phyloP scores from a whole-genome alignment of 2,888 invertebrate species.

The Macrosoma leucophasiata region DNA sequence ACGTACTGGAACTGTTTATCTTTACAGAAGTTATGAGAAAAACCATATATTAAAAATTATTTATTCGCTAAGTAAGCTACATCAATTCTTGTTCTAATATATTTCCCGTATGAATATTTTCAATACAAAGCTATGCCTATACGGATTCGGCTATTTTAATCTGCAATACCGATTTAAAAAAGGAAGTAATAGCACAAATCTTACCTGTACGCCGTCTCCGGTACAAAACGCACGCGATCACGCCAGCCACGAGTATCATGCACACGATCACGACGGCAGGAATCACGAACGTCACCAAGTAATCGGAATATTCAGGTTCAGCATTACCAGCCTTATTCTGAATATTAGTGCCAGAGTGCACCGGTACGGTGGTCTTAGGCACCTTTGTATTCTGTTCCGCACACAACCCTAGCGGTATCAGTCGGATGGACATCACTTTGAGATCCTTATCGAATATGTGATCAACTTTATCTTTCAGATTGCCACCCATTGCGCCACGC shows the following conservation, averaged over 20 bases:
- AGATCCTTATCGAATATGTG: constrained; percentile 83
- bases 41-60: too few species aligned
- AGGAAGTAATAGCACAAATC: too few species aligned
- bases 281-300: constrained; percentile 88
- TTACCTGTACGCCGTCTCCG: constrained; percentile 89
- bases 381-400: constrained; percentile 62
- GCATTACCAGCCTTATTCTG: constrained; percentile 47
- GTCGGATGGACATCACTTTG: constrained; percentile 78
- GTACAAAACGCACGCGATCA: constrained; percentile 92
- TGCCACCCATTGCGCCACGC: constrained; percentile 42
- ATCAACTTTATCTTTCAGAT: constrained; percentile 74
- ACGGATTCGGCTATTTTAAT: too few species aligned
- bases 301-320: constrained; percentile 58
- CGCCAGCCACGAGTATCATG: constrained; percentile 90
- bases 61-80: too few species aligned
- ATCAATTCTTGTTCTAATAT: too few species aligned
- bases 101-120: too few species aligned
- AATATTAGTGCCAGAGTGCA: constrained; percentile 38
- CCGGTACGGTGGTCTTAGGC: constrained; percentile 36
- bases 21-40: too few species aligned
- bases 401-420: constrained; percentile 78
- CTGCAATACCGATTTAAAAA: too few species aligned
- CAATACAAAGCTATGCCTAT: too few species aligned
- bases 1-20: too few species aligned
- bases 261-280: constrained; percentile 92